Conservation (phyloP, 2,113 vertebrate genomes). For the Cervus canadensis region DNA sequence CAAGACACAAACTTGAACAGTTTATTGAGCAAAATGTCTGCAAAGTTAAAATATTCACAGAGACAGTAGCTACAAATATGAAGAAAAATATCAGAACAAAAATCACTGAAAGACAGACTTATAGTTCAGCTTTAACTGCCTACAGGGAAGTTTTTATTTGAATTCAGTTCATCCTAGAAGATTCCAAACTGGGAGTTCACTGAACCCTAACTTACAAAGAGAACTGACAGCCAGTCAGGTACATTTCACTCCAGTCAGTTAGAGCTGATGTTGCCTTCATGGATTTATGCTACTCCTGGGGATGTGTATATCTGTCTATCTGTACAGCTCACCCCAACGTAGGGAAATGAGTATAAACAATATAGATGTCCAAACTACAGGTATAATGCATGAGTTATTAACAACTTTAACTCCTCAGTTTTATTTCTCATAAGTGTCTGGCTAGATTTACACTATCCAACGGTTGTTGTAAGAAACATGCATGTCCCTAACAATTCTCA, state of each 20-base stretch:
- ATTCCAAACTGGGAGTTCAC: constrained; percentile 35
- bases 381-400: background rate
- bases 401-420: background rate
- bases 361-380: background rate
- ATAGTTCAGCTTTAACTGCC: constrained; percentile 18
- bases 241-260: background rate
- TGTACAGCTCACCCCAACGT: background rate
- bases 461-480: background rate
- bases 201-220: constrained; percentile 48
- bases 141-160: constrained; percentile 44
- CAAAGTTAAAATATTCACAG: constrained; percentile 22
- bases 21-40: constrained; percentile 25
- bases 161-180: constrained; percentile 37
- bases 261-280: background rate
- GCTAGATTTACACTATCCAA: background rate
- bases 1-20: background rate
- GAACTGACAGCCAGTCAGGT: background rate
- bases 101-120: background rate
- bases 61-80: background rate
- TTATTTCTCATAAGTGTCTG: background rate
- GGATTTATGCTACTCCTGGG: background rate
- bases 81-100: constrained; percentile 7
- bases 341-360: background rate
- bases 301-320: background rate
- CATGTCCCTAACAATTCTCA: background rate